phyloP scores from a whole-genome alignment of 2,888 invertebrate species.

The Andrena marginata region DNA sequence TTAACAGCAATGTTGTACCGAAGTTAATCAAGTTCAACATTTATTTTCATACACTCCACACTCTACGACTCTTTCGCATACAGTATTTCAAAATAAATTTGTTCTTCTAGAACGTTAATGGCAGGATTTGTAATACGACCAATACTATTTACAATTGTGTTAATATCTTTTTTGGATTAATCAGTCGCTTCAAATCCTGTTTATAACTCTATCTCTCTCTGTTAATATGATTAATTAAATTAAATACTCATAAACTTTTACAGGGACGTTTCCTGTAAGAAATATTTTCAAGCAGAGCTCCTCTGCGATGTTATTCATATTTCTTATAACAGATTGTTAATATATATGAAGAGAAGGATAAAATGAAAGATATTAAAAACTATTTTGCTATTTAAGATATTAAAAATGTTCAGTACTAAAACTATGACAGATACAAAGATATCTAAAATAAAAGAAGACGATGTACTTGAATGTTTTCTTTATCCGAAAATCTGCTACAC shows the following conservation, averaged over 20 bases:
- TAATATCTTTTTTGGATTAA: no score
- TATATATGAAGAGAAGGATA: background rate
- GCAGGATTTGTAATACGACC: no score
- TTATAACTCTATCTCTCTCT: no score
- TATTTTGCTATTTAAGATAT: background rate
- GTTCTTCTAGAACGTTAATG: no score
- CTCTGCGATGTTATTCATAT: background rate
- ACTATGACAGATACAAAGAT: constrained; percentile 71
- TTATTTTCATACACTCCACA: no score
- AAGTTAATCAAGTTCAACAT: no score
- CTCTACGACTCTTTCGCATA: no score
- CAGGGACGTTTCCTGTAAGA: background rate
- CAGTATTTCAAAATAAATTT: no score
- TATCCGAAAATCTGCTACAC: constrained; percentile 87
- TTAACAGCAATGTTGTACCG: no score
- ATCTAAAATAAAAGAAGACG: constrained; percentile 86
- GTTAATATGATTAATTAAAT: no score
- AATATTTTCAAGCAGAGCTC: background rate
- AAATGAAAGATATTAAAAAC: constrained; percentile 9
- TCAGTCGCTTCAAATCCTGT: no score
- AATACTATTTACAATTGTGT: no score
- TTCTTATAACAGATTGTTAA: background rate
- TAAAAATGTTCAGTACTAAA: constrained; percentile 6
- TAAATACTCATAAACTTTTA: background rate
- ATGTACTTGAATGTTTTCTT: constrained; percentile 91